Percentiles rank a stretch among this genome's conserved stretches.
These are phyloP conservation scores for Hestina assimilis DNA, from an alignment of 1,140 invertebrate genomes.

Conservation along the genomic window DNA sequence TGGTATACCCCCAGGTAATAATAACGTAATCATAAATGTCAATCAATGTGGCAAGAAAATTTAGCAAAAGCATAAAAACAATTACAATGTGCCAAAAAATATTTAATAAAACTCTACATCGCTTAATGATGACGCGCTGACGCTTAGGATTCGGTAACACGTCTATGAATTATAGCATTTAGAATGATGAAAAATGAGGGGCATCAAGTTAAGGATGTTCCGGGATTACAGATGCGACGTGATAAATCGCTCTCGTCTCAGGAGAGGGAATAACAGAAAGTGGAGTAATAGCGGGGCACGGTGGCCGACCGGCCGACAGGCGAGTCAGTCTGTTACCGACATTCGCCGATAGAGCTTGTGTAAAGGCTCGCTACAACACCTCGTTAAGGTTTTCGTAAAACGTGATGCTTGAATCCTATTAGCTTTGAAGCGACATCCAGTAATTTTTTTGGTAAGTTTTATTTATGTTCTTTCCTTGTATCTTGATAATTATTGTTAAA, in stretches of 20 bases:
- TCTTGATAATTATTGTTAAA: neutral
- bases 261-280: conserved; percentile 66
- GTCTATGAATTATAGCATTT: neutral
- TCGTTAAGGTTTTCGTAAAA: conserved; percentile 15
- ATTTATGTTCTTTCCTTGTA: neutral
- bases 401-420: conserved; percentile 24
- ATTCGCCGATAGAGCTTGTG: conserved; percentile 53
- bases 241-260: conserved; percentile 63
- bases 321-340: conserved; percentile 56
- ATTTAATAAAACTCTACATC: too few relatives aligned
- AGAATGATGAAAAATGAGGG: conserved; percentile 19
- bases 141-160: neutral
- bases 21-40: too few relatives aligned
- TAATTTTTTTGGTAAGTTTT: conserved; percentile 13
- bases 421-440: conserved; percentile 6
- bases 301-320: conserved; percentile 16
- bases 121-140: neutral
- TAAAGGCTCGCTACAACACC: conserved; percentile 24
- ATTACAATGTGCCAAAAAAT: too few relatives aligned
- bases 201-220: conserved; percentile 41
- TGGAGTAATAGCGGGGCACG: conserved; percentile 59
- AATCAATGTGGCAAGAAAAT: too few relatives aligned
- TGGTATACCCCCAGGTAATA: too few relatives aligned
- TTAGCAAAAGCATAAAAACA: too few relatives aligned
- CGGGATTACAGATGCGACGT: conserved; percentile 51